Conservation (phyloP, 2,888 invertebrate species). For the Drosophila demipolita region DNA sequence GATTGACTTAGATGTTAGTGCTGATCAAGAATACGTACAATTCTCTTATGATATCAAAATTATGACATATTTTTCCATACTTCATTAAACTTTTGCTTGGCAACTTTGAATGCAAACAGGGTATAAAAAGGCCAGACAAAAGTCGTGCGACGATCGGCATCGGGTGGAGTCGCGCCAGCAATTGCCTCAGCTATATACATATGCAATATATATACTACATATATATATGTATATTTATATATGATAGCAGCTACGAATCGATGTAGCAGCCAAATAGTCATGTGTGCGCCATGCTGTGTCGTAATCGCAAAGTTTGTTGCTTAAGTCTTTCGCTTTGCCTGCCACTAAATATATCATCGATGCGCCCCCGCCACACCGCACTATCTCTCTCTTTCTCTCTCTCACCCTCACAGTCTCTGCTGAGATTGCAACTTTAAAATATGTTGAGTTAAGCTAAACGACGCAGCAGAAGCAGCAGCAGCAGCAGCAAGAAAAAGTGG, state of each 20-base stretch:
- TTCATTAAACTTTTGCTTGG: not conserved
- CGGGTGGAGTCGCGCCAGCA: conserved; percentile 56
- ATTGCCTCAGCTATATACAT: conserved; percentile 40
- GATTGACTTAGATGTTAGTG: not conserved
- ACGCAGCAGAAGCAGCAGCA: conserved; percentile 50
- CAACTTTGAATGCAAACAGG: not conserved
- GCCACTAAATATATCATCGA: conserved; percentile 81
- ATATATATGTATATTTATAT: conserved; percentile 1
- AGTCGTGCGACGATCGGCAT: conserved; percentile 71
- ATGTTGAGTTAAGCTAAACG: conserved; percentile 80
- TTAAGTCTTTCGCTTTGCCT: conserved; percentile 78
- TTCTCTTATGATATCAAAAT: not conserved
- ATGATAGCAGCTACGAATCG: conserved; percentile 31
- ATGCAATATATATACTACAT: conserved; percentile 6
- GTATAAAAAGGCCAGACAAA: conserved; percentile 55
- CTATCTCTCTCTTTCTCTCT: not conserved
- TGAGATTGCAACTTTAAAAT: conserved; percentile 68
- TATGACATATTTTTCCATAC: not conserved
- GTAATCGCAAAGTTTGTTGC: conserved; percentile 80
- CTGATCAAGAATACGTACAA: not conserved
- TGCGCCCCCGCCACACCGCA: conserved; percentile 54
- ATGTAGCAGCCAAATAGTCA: conserved; percentile 52
- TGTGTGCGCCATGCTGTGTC: conserved; percentile 79
- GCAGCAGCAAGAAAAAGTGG: conserved; percentile 56
- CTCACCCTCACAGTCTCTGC: conserved; percentile 2